Conservation (phyloP, 2,113 vertebrate genomes). For the Vulpes vulpes region DNA sequence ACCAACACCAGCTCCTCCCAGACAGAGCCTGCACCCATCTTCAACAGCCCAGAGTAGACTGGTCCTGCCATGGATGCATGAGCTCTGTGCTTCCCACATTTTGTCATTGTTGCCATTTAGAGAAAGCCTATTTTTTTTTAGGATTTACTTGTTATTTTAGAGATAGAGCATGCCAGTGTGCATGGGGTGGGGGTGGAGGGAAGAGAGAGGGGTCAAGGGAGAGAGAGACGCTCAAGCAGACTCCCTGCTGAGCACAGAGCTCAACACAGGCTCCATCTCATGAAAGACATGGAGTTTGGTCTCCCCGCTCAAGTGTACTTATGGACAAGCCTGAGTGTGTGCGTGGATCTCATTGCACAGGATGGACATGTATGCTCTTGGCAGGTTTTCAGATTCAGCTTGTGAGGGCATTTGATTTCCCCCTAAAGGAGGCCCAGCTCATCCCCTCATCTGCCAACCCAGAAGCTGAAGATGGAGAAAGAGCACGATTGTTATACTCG, state of each 20-base stretch:
- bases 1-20: not conserved
- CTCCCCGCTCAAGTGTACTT: fast-evolving
- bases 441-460: too few relatives aligned
- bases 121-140: not conserved
- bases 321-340: fast-evolving
- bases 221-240: not conserved
- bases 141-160: not conserved
- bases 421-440: not conserved
- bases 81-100: not conserved
- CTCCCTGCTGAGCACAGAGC: not conserved
- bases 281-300: too few relatives aligned
- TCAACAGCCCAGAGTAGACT: not conserved
- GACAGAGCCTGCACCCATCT: fast-evolving
- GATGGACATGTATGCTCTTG: not conserved
- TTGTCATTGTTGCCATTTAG: not conserved
- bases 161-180: not conserved
- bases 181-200: not conserved
- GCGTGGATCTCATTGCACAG: not conserved
- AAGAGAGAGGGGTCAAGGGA: not conserved
- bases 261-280: not conserved
- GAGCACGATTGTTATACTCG: fast-evolving
- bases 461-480: not conserved
- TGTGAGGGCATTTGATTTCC: not conserved
- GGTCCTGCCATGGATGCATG: not conserved
- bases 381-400: not conserved